phyloP scores from a whole-genome alignment of 2,113 vertebrate species.

The Periophthalmus modestus region DNA sequence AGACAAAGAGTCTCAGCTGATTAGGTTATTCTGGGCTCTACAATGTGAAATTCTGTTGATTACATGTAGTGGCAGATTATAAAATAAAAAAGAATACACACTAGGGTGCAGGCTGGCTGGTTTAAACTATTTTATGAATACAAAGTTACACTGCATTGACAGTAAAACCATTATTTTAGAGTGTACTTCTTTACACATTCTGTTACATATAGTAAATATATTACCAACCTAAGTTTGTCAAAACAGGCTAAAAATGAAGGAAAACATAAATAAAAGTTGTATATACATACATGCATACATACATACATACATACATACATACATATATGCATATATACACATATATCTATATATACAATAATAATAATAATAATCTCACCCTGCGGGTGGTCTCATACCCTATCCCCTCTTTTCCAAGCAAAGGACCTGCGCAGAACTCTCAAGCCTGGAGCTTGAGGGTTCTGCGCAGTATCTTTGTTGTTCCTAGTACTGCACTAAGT shows the following conservation, averaged over 20 bases:
- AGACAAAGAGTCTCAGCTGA: conserved; percentile 5
- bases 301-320: no score
- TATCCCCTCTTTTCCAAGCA: no score
- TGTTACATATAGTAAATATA: background rate
- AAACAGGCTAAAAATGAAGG: background rate
- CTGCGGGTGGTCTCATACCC: no score
- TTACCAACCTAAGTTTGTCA: background rate
- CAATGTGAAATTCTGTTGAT: background rate
- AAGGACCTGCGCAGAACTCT: no score
- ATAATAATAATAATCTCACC: no score
- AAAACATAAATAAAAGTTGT: no score
- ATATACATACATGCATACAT: no score
- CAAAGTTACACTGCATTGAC: background rate
- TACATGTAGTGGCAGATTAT: background rate
- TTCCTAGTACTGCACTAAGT: no score
- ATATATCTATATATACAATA: background rate
- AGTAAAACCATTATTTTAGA: background rate
- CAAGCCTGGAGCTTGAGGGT: no score
- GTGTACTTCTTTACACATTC: background rate
- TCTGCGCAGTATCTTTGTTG: no score
- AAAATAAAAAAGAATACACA: background rate
- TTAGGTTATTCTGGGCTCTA: background rate
- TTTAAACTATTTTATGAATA: background rate
- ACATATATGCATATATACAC: background rate
- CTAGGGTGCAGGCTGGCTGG: background rate